Conservation (phyloP, 2,888 invertebrate genomes). For the Ypsolopha scabrella region DNA sequence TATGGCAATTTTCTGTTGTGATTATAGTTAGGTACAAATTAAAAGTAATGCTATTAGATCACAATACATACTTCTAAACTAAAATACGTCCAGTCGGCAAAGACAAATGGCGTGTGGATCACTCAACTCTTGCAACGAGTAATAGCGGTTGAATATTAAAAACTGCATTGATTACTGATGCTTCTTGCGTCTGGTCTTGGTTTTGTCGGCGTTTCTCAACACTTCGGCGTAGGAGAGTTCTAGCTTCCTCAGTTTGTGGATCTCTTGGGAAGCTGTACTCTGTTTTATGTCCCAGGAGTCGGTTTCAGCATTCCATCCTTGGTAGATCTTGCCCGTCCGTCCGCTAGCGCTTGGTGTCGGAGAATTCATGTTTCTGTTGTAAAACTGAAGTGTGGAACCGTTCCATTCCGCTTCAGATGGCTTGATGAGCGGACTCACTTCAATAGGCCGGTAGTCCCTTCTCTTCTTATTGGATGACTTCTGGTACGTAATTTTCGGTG, state of each 20-base stretch:
- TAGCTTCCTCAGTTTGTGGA: conserved; percentile 82
- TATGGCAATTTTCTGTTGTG: conserved; percentile 63
- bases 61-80: conserved; percentile 49
- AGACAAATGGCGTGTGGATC: conserved; percentile 64
- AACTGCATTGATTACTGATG: conserved; percentile 42
- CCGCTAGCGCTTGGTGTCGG: conserved; percentile 70
- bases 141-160: conserved; percentile 50
- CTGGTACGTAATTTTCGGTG: conserved; percentile 74
- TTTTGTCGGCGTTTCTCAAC: conserved; percentile 76
- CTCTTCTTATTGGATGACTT: conserved; percentile 68
- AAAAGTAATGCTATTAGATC: conserved; percentile 66
- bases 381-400: conserved; percentile 78
- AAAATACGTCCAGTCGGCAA: conserved; percentile 65
- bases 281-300: conserved; percentile 63
- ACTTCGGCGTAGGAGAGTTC: conserved; percentile 90
- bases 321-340: conserved; percentile 58
- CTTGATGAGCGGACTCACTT: conserved; percentile 59
- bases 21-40: conserved; percentile 50
- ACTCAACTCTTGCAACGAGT: conserved; percentile 47
- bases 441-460: conserved; percentile 70
- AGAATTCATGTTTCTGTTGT: conserved; percentile 71
- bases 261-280: conserved; percentile 85
- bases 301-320: conserved; percentile 61
- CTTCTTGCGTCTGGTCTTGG: conserved; percentile 61
- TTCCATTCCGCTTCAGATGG: conserved; percentile 71